Base-by-base conservation (phyloP, 2,113 vertebrate species). In the Cyprinodon tularosa region DNA sequence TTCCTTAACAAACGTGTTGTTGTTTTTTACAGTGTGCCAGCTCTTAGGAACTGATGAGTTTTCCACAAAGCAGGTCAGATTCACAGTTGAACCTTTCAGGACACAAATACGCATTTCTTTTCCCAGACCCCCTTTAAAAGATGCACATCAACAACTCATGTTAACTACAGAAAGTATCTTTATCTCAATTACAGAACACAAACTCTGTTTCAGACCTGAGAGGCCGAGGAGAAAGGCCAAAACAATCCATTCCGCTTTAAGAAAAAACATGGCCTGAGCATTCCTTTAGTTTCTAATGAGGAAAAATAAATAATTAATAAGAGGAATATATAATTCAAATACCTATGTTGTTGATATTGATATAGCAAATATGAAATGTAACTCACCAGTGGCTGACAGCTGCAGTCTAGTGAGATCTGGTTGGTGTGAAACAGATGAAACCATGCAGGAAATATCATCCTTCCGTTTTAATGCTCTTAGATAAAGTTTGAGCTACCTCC, bases 11-110 rank as follows among this genome's bases (percentile, higher is more conserved):
- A 0, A 0, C 0, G 13, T 15, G 0, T 38, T n/a, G 8, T 39
- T 17, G 53, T 2, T 0, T 8, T 36, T 7, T 11, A 36, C 3
- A 22, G 6, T 72, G 64, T 39, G 75, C 77, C 71, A 71, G 39
- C 12, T 65, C 12, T 22, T 4, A 39, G 44, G 22, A 9, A 39
- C 53, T 4, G 22, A 13, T 50, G 20, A 5, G 62, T 0, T 4
- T 63, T 63, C 1, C 63, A 13, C 9, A 5, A 71, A 62, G 50
- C 84, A 86, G 15, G 2, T 12, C 62, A 86, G 71, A 57, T 71
- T 22, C 64, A 83, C 68, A 5, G 77, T 66, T 40, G 78, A 81
- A 48, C 71, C 78, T 50, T 74, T 86, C 20, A 86, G 20, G 39
- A 12, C 71, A 38, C 82, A 82, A 15, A 65, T 65, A n/a, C 10